Conservation (phyloP, 1,140 invertebrate genomes). For the Odontomachus brunneus region DNA sequence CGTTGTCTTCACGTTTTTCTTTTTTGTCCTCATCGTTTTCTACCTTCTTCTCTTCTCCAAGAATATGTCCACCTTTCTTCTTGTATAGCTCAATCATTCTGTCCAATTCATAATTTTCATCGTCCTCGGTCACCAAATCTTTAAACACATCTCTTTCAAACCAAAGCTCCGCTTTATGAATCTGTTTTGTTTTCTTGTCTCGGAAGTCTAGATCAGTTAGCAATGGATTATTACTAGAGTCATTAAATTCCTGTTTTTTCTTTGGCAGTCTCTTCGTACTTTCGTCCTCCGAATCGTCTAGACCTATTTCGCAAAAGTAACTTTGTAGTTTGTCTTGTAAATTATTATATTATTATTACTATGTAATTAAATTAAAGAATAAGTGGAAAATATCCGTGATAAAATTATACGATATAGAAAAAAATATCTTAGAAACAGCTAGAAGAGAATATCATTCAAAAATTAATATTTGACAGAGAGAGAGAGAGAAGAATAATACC, state of each 20-base stretch:
- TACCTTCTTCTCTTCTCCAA: conserved; percentile 83
- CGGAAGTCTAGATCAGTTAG: conserved; percentile 93
- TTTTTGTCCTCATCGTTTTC: conserved; percentile 29
- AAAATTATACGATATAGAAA: neutral
- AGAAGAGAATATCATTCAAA: conserved; percentile 45
- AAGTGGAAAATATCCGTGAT: neutral
- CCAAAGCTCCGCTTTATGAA: conserved; percentile 94
- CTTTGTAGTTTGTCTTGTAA: conserved; percentile 64
- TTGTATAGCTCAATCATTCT: conserved; percentile 90
- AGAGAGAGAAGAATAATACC: conserved; percentile 83
- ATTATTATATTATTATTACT: too few relatives aligned
- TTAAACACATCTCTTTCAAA: conserved; percentile 96
- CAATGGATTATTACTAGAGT: conserved; percentile 89
- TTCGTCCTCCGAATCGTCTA: conserved; percentile 86
- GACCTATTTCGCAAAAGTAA: conserved; percentile 81
- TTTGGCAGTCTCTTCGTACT: conserved; percentile 72
- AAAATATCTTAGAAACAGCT: conserved; percentile 7
- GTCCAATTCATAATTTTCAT: conserved; percentile 95
- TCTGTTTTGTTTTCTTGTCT: conserved; percentile 89
- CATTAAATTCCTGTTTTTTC: conserved; percentile 78
- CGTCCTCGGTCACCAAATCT: conserved; percentile 91
- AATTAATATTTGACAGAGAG: conserved; percentile 49
- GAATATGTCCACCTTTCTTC: conserved; percentile 88
- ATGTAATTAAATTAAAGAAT: too few relatives aligned
- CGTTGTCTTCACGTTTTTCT: conserved; percentile 72